Evolutionary conservation across 2,113 vertebrate genomes (phyloP).

Genomic region (Hiodon alosoides): DNA sequence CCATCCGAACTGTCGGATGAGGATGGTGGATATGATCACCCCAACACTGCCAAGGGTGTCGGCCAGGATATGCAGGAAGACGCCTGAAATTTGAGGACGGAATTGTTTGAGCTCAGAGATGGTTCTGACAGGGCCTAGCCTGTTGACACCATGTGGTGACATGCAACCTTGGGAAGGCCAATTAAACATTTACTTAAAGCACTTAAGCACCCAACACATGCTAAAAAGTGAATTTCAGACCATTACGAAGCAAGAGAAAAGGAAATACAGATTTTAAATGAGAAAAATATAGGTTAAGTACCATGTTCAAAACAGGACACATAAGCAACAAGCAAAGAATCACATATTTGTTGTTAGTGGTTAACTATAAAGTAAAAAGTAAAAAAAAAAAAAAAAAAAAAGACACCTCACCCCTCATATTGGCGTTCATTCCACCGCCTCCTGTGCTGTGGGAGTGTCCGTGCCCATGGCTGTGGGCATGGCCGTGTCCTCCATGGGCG

Average conservation of each 20-base stretch:
- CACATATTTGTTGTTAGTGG: too few species aligned
- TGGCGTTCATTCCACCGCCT: constrained; percentile 89
- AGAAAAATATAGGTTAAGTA: neutral
- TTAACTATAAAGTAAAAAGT: too few species aligned
- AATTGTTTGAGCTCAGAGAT: neutral
- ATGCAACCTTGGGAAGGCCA: neutral
- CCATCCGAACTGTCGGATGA: constrained; percentile 98
- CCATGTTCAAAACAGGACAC: neutral
- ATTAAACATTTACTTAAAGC: too few species aligned
- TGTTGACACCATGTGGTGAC: neutral
- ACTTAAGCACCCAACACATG: neutral
- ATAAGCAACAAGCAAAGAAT: neutral
- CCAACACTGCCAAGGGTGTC: constrained; percentile 95
- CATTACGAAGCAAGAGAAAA: neutral
- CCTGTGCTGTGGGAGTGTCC: constrained; percentile 67
- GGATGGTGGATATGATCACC: constrained; percentile 91
- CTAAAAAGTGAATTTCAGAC: neutral
- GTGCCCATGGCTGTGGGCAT: constrained; percentile 50
- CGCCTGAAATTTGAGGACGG: constrained; percentile 61
- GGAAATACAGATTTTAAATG: neutral
- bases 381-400: neutral
- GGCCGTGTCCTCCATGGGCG: constrained; percentile 61
- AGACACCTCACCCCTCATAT: constrained; percentile 83
- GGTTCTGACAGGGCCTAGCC: neutral
- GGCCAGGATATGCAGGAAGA: constrained; percentile 91